Percentiles rank a stretch among this genome's conserved stretches.
Conservation (phyloP, 1,140 invertebrate species). For the Druon quercuslanigerum region DNA sequence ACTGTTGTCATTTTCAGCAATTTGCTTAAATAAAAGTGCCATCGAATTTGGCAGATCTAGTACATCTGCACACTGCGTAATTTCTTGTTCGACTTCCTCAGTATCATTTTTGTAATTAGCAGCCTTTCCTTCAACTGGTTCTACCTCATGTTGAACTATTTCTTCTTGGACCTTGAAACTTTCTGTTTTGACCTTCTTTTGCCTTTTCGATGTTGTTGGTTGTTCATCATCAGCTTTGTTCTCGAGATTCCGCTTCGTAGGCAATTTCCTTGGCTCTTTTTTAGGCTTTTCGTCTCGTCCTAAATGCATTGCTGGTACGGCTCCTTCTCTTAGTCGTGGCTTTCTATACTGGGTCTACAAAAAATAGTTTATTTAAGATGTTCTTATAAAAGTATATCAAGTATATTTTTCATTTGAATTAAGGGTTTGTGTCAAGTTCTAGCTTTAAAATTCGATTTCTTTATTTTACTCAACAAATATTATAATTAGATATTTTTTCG, state of each 20-base stretch:
- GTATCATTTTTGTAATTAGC: neutral
- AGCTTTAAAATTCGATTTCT: too few species aligned
- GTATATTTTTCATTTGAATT: neutral
- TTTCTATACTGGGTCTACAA: too few species aligned
- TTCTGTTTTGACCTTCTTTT: too few species aligned
- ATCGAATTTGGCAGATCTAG: neutral
- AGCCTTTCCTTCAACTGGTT: neutral
- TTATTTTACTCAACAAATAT: neutral
- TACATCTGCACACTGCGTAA: neutral
- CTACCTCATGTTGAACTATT: too few species aligned
- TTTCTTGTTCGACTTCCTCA: neutral
- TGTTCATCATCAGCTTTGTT: neutral
- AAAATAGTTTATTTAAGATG: too few species aligned
- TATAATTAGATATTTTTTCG: too few species aligned
- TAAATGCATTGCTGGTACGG: too few species aligned
- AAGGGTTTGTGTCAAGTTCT: neutral
- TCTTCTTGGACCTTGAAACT: too few species aligned
- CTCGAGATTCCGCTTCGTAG: neutral
- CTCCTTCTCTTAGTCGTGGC: too few species aligned
- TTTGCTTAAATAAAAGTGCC: neutral
- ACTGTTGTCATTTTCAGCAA: neutral
- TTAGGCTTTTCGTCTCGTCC: too few species aligned
- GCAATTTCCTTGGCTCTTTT: too few species aligned
- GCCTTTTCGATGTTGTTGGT: neutral
- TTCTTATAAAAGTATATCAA: neutral